These are phyloP conservation scores for Dendropsophus ebraccatus DNA, from an alignment of 2,113 vertebrate genomes.

Conservation along the genomic window DNA sequence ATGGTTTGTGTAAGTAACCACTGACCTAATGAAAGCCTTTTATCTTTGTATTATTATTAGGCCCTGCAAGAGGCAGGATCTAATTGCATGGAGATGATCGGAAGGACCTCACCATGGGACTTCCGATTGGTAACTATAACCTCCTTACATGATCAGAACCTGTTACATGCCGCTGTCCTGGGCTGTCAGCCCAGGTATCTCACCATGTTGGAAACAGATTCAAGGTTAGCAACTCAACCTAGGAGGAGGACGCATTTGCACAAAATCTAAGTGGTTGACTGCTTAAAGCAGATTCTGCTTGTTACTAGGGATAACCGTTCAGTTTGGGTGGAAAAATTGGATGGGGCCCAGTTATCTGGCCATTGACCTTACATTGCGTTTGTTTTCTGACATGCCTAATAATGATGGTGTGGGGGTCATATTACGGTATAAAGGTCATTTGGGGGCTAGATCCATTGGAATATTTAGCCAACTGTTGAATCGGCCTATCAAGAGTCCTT, in stretches of 20 bases:
- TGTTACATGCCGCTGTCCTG: too few species aligned
- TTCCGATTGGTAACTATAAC: too few species aligned
- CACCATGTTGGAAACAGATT: not conserved
- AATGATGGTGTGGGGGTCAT: not conserved
- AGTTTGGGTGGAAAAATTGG: not conserved
- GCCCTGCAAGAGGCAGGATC: too few species aligned
- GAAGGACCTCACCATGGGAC: too few species aligned
- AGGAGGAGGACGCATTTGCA: not conserved
- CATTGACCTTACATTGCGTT: not conserved
- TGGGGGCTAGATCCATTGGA: not conserved
- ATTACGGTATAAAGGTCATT: slow-evolving; percentile 1
- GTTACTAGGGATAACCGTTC: not conserved
- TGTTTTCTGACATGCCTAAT: not conserved
- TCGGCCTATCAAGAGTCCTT: slow-evolving; percentile 12
- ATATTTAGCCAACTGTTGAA: not conserved
- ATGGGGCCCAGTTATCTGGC: not conserved
- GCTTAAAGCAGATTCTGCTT: not conserved
- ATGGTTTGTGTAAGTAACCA: too few species aligned
- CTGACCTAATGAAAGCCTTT: too few species aligned
- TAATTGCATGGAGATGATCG: too few species aligned
- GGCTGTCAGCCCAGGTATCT: not conserved
- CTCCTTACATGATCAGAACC: too few species aligned
- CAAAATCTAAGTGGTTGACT: not conserved
- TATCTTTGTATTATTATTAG: too few species aligned
- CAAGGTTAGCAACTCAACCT: not conserved